These are phyloP conservation scores for Lutraria rhynchaena DNA, from an alignment of 1,140 invertebrate genomes.

Conservation along the genomic window DNA sequence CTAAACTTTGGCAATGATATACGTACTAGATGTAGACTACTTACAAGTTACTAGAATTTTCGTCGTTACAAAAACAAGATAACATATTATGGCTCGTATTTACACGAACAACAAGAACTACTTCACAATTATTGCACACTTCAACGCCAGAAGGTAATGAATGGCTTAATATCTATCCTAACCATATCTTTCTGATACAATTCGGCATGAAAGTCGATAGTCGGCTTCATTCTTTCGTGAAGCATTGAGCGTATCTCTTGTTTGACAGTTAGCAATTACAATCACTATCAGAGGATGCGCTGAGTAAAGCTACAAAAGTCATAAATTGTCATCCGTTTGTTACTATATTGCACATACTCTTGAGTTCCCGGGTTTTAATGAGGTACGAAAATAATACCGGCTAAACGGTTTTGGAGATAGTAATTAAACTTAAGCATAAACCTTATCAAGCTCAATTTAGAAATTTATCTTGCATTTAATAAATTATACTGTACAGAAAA, in stretches of 20 bases:
- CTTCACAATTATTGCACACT: neutral
- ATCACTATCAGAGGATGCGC: neutral
- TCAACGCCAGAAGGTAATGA: neutral
- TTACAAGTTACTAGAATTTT: too few relatives aligned
- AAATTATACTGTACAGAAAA: too few relatives aligned
- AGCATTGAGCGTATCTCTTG: slow-evolving; percentile 25
- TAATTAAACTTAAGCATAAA: too few relatives aligned
- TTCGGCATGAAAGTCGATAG: slow-evolving; percentile 17
- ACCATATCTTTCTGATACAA: slow-evolving; percentile 4
- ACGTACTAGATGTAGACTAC: too few relatives aligned
- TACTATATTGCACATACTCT: neutral
- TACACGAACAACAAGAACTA: neutral
- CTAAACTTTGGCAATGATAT: too few relatives aligned
- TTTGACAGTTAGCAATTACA: slow-evolving; percentile 40
- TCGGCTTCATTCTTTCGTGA: slow-evolving; percentile 14
- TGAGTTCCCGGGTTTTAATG: neutral
- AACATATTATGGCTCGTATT: too few relatives aligned
- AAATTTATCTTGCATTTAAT: too few relatives aligned
- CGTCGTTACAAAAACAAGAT: too few relatives aligned
- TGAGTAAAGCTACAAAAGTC: neutral
- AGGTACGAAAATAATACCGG: slow-evolving; percentile 8
- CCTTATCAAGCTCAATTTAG: too few relatives aligned
- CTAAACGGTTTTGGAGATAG: too few relatives aligned
- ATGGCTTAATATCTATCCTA: slow-evolving; percentile 2
- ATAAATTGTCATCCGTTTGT: slow-evolving; percentile 11